Evolutionary conservation across 2,797 vertebrate species (phyloP).

Genomic region (Paramormyrops hopkinsi): DNA sequence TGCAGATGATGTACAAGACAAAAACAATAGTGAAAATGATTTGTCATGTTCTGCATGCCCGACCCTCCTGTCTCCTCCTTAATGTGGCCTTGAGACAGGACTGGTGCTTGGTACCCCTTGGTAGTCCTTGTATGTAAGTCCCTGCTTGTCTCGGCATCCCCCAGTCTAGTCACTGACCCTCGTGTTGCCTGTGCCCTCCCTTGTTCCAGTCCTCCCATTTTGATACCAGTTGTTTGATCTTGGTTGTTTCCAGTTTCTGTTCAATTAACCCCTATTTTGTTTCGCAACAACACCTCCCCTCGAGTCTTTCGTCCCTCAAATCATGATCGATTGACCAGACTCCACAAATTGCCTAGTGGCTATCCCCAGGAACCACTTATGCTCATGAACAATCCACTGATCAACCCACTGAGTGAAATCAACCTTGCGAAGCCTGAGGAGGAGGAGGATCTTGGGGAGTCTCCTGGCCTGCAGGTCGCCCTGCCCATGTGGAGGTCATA

Average conservation of each 20-base stretch:
- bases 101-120: neutral
- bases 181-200: neutral
- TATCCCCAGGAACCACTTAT: too few species aligned
- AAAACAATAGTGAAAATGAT: neutral
- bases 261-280: neutral
- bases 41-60: neutral
- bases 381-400: too few species aligned
- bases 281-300: too few species aligned
- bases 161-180: neutral
- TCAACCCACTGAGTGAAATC: too few species aligned
- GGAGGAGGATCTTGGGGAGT: too few species aligned
- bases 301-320: too few species aligned
- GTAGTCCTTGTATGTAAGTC: neutral
- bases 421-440: too few species aligned
- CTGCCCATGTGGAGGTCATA: too few species aligned
- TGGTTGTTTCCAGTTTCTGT: neutral
- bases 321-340: too few species aligned
- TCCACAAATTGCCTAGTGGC: too few species aligned
- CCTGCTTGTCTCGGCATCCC: neutral
- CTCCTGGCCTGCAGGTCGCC: too few species aligned
- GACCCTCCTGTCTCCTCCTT: neutral
- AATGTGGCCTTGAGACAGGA: neutral
- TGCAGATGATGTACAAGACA: too few species aligned
- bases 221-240: neutral
- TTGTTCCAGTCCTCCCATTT: neutral